Base-by-base conservation (phyloP, 2,113 vertebrate species). In the Pseudolaguvia tuberculata region DNA sequence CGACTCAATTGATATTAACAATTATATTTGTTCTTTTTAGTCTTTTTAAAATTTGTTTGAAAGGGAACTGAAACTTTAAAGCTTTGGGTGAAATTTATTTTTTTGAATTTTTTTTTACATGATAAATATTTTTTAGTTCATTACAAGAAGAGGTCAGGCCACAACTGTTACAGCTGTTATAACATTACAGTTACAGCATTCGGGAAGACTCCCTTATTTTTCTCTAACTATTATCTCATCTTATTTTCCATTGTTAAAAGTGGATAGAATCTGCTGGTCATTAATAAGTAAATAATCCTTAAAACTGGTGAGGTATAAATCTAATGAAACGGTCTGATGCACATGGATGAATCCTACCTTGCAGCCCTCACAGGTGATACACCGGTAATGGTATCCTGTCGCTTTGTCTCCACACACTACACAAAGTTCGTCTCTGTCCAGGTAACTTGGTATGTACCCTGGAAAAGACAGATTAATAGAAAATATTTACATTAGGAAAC, bases 381-480 rank as follows among this genome's bases (percentile, higher is more conserved):
- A 99, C 87, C 96, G 95, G 86, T 98, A 98, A 88, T 98, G 97
- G 83, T 99, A 99, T 66, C 96, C 97, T 0, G 97, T 99, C 77
- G 96, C 96, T 88, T 98, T 97, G 93, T 99, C 97, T 84, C 94
- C 94, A 78, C 97, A 99, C 27, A 99, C 97, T 68, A 99, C 96
- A 84, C 97, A 99, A 12, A 98, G 91, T 88, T 98, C 96, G 83
- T 99, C 97, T 89, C 98, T 98, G 91, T 99, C 97, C 91, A 99
- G 90, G 89, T 99, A 99, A 87, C 97, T 98, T 84, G 97, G 96
- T 90, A 99, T 96, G 88, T 99, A 99, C 87, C 96, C 97, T 99
- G 55, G 29, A 53, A 58, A 35, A 58, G 5, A 55, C 15, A 72
- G 25, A 63, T 42, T 17, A 42, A 52, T 21, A n/a, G 18, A 31